These are phyloP conservation scores for Hirtodrosophila alboralis DNA, from an alignment of 2,888 invertebrate genomes.

Conservation along the genomic window DNA sequence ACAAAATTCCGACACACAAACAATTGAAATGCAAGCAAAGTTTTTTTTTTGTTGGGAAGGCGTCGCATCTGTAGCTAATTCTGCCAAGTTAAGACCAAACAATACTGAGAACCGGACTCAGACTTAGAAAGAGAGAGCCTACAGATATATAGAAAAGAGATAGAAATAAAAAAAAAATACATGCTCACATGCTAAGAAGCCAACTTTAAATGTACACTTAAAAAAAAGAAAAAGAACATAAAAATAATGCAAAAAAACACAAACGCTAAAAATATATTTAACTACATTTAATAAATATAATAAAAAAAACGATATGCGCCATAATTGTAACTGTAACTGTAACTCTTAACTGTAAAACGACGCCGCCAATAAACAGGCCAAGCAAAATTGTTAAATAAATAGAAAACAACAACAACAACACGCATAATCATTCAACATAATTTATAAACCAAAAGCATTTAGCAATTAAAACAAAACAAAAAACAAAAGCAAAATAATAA, in stretches of 20 bases:
- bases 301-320: conserved; percentile 36
- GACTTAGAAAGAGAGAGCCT: conserved; percentile 14
- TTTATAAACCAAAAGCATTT: conserved; percentile 27
- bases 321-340: conserved; percentile 33
- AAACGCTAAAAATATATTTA: conserved; percentile 40
- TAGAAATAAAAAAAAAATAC: conserved; percentile 13
- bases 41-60: too few species aligned
- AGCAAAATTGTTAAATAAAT: conserved; percentile 36
- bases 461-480: conserved; percentile 18
- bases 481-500: conserved; percentile 2
- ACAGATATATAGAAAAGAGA: conserved; percentile 8
- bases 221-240: conserved; percentile 1
- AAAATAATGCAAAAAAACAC: conserved; percentile 2
- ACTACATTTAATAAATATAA: conserved; percentile 12
- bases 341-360: conserved; percentile 40
- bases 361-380: conserved; percentile 47
- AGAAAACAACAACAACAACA: conserved; percentile 5
- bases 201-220: conserved; percentile 41
- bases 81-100: conserved; percentile 61
- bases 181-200: conserved; percentile 55
- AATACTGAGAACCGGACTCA: conserved; percentile 1
- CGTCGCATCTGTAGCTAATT: too few species aligned
- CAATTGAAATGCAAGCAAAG: conserved; percentile 32
- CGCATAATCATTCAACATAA: conserved; percentile 18
- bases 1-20: too few species aligned